Evolutionary conservation across 2,888 invertebrate genomes (phyloP).

Genomic region (Dasysyrphus albostriatus): DNA sequence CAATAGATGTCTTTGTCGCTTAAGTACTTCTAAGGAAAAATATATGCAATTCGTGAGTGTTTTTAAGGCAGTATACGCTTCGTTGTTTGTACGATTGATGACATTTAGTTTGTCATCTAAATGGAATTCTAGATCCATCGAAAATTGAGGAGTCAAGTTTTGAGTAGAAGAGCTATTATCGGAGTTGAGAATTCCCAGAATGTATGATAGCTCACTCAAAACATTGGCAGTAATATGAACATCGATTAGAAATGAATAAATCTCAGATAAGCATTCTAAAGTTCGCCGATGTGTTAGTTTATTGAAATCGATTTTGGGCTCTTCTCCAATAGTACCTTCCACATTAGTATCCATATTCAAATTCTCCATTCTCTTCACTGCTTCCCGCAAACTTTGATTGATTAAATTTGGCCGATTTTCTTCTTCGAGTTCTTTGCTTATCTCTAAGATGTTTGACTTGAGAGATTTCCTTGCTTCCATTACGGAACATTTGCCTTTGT

Average conservation of each 20-base stretch:
- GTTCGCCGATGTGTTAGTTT: slow-evolving; percentile 77
- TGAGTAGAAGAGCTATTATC: slow-evolving; percentile 20
- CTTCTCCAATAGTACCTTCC: background rate
- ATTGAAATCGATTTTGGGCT: slow-evolving; percentile 76
- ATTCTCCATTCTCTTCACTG: slow-evolving; percentile 59
- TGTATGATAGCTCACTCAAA: slow-evolving; percentile 81
- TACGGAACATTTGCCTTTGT: slow-evolving; percentile 79
- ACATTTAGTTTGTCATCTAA: slow-evolving; percentile 49
- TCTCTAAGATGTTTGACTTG: slow-evolving; percentile 79
- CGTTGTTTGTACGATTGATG: slow-evolving; percentile 49
- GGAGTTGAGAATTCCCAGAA: slow-evolving; percentile 81
- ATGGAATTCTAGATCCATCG: slow-evolving; percentile 18
- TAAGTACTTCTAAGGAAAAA: slow-evolving; percentile 89
- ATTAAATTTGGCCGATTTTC: slow-evolving; percentile 71
- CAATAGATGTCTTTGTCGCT: slow-evolving; percentile 86
- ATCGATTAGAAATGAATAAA: slow-evolving; percentile 82
- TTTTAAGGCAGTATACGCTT: slow-evolving; percentile 83
- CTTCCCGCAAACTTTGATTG: slow-evolving; percentile 56
- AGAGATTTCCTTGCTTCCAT: slow-evolving; percentile 80
- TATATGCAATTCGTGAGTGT: slow-evolving; percentile 89
- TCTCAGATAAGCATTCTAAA: slow-evolving; percentile 79
- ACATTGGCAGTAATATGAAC: slow-evolving; percentile 82
- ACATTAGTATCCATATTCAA: slow-evolving; percentile 13
- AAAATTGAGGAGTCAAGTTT: slow-evolving; percentile 25
- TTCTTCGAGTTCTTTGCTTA: slow-evolving; percentile 79